Conservation (phyloP, 2,888 invertebrate genomes). For the Drosophila falleni region DNA sequence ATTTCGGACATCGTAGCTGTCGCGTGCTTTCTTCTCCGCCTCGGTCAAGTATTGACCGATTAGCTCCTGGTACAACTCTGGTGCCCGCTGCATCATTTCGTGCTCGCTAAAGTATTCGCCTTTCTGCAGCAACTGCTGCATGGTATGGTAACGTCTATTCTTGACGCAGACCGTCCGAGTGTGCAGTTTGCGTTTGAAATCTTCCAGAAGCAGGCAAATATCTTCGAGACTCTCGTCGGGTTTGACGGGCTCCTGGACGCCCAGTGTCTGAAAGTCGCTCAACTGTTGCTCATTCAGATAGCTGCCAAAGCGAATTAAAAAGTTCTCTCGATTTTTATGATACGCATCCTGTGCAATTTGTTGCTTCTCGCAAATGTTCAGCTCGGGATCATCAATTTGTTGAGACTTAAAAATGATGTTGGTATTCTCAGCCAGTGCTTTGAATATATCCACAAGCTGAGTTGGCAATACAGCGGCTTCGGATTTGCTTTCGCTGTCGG, state of each 20-base stretch:
- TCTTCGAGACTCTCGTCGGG: slow-evolving; percentile 86
- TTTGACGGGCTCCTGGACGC: slow-evolving; percentile 67
- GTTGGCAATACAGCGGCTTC: slow-evolving; percentile 43
- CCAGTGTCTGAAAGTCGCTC: slow-evolving; percentile 87
- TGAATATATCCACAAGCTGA: slow-evolving; percentile 74
- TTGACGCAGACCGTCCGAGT: slow-evolving; percentile 87
- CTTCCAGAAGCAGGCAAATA: slow-evolving; percentile 88
- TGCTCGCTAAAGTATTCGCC: slow-evolving; percentile 94
- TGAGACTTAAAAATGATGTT: slow-evolving; percentile 91
- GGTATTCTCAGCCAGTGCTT: slow-evolving; percentile 74
- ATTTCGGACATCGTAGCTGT: slow-evolving; percentile 87
- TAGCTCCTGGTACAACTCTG: slow-evolving; percentile 94
- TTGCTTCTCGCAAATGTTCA: slow-evolving; percentile 89
- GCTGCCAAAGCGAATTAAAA: slow-evolving; percentile 92
- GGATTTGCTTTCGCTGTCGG: slow-evolving; percentile 11
- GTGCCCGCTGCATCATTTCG: slow-evolving; percentile 97
- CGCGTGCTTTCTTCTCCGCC: slow-evolving; percentile 89
- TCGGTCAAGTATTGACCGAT: slow-evolving; percentile 94
- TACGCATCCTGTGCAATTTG: slow-evolving; percentile 89
- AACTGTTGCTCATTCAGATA: slow-evolving; percentile 89
- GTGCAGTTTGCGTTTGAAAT: slow-evolving; percentile 87
- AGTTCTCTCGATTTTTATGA: slow-evolving; percentile 88
- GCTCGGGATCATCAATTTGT: slow-evolving; percentile 91
- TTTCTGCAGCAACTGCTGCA: slow-evolving; percentile 89
- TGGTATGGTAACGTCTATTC: slow-evolving; percentile 93